Conservation (phyloP, 1,140 invertebrate genomes). For the Bicyclus anynana region DNA sequence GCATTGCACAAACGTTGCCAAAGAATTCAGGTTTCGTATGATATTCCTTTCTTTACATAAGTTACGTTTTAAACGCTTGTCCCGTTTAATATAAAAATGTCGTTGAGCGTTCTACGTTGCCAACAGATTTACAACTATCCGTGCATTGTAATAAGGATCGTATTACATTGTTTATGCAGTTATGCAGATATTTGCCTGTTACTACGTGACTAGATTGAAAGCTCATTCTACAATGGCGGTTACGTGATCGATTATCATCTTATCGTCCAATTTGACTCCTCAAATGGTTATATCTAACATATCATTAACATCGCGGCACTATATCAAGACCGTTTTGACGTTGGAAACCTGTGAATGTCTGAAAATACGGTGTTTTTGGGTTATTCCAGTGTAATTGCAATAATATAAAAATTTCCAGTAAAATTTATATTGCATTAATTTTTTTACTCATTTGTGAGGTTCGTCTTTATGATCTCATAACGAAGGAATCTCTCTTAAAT, state of each 20-base stretch:
- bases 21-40: conserved; percentile 15
- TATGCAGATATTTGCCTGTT: conserved; percentile 4
- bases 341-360: too few species aligned
- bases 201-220: conserved; percentile 47
- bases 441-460: too few species aligned
- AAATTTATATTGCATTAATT: too few species aligned
- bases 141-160: not conserved
- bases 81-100: conserved; percentile 8
- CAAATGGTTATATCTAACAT: conserved; percentile 39
- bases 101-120: not conserved
- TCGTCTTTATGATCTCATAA: too few species aligned
- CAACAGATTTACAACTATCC: conserved; percentile 3
- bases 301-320: conserved; percentile 24
- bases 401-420: too few species aligned
- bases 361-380: too few species aligned
- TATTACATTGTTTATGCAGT: conserved; percentile 8
- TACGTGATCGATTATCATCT: conserved; percentile 54
- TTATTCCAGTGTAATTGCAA: too few species aligned
- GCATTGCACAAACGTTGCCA: conserved; percentile 1
- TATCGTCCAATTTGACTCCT: conserved; percentile 47
- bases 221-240: conserved; percentile 38
- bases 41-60: conserved; percentile 9
- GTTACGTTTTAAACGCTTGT: conserved; percentile 11
- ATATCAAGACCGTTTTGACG: too few species aligned
- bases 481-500: too few species aligned